These are phyloP conservation scores for Andrena dorsata DNA, from an alignment of 2,888 invertebrate species.

Conservation along the genomic window DNA sequence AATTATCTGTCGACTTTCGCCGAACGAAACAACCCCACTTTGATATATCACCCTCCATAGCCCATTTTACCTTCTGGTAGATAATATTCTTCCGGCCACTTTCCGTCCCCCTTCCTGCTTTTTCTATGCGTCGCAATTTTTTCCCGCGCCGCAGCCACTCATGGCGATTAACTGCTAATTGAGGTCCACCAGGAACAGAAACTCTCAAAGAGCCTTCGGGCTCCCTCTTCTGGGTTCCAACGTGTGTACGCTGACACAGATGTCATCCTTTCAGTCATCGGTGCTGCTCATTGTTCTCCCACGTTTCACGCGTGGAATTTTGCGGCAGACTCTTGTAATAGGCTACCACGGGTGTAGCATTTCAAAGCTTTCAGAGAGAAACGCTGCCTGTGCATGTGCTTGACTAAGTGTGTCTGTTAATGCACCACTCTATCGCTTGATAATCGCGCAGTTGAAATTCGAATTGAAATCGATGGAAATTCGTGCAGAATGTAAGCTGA, in stretches of 20 bases:
- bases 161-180: not conserved
- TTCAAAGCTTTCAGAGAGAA: too few species aligned
- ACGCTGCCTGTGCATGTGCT: too few species aligned
- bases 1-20: constrained; percentile 62
- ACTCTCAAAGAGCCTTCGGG: not conserved
- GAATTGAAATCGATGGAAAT: too few species aligned
- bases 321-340: not conserved
- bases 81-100: not conserved
- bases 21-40: constrained; percentile 28
- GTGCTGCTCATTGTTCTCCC: not conserved
- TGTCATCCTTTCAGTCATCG: not conserved
- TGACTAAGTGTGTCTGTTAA: too few species aligned
- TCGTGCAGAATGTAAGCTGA: too few species aligned
- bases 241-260: not conserved
- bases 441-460: too few species aligned
- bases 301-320: not conserved
- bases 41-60: constrained; percentile 37
- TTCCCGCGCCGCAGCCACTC: not conserved
- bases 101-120: not conserved
- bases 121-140: not conserved
- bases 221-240: not conserved
- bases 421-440: too few species aligned
- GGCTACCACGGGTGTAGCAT: not conserved
- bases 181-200: not conserved
- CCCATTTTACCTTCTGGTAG: not conserved